Evolutionary conservation across 2,797 vertebrate species (phyloP).

Genomic region (Oceanodroma leucorhoa): DNA sequence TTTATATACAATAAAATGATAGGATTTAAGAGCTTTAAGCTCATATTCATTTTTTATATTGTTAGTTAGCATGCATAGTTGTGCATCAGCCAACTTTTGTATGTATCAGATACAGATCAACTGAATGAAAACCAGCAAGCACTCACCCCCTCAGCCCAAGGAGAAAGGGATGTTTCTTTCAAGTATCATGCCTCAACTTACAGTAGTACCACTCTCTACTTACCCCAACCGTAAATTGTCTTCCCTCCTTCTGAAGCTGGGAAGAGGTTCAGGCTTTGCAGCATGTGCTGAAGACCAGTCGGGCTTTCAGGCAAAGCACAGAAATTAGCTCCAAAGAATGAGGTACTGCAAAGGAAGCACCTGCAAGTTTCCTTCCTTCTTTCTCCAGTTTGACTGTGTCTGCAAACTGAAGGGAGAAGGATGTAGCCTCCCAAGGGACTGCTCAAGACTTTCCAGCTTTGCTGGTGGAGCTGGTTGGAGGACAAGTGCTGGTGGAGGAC

Average conservation of each 20-base stretch:
- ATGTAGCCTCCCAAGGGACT: background rate
- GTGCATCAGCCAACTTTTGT: background rate
- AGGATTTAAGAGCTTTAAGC: background rate
- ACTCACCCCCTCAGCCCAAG: background rate
- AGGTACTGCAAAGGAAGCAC: background rate
- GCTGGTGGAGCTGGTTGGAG: slow-evolving; percentile 35
- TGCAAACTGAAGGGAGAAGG: background rate
- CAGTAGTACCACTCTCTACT: background rate
- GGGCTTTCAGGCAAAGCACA: background rate
- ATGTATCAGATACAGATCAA: background rate
- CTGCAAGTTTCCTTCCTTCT: background rate
- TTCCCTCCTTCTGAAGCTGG: background rate
- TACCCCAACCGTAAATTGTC: background rate
- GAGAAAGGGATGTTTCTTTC: background rate
- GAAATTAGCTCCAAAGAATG: background rate
- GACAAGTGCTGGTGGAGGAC: background rate
- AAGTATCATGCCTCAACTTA: background rate
- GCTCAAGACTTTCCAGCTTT: slow-evolving; percentile 50
- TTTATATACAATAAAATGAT: background rate
- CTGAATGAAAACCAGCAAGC: background rate
- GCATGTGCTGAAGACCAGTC: background rate
- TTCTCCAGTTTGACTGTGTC: background rate
- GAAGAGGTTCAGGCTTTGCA: background rate
- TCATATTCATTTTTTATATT: background rate
- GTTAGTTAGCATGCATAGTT: background rate